phyloP scores from a whole-genome alignment of 2,113 vertebrate species.

The Leptosomus discolor region DNA sequence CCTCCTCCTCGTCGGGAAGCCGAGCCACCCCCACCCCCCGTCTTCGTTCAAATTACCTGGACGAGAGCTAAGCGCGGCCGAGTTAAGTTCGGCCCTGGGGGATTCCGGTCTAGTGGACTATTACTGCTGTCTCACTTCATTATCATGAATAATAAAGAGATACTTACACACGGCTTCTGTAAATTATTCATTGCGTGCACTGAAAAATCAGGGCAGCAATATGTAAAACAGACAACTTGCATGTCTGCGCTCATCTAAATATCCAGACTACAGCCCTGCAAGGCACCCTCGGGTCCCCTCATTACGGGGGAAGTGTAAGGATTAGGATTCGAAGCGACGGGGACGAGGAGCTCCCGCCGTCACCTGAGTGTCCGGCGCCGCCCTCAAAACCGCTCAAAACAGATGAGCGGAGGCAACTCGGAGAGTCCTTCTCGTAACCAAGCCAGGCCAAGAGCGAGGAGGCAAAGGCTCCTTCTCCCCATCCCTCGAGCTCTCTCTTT shows the following conservation, averaged over 20 bases:
- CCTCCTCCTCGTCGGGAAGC: not conserved
- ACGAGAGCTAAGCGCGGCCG: slow-evolving; percentile 51
- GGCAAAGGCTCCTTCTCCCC: not conserved
- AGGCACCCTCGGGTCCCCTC: slow-evolving; percentile 37
- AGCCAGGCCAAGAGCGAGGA: not conserved
- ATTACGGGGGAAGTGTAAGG: slow-evolving; percentile 43
- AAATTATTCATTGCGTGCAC: slow-evolving; percentile 77
- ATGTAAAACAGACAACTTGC: slow-evolving; percentile 65
- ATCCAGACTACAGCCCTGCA: slow-evolving; percentile 41
- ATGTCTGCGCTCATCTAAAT: slow-evolving; percentile 59
- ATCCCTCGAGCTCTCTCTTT: not conserved
- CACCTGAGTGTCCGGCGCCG: not conserved
- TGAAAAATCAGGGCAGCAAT: slow-evolving; percentile 68
- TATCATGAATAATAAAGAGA: slow-evolving; percentile 82
- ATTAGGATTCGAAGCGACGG: not conserved
- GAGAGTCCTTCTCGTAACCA: not conserved
- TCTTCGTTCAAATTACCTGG: slow-evolving; percentile 58
- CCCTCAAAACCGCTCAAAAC: fast-evolving
- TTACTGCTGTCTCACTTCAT: slow-evolving; percentile 80
- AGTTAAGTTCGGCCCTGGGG: slow-evolving; percentile 64
- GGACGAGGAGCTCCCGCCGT: not conserved
- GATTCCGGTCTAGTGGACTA: slow-evolving; percentile 76
- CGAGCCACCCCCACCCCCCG: not conserved
- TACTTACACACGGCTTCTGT: slow-evolving; percentile 75
- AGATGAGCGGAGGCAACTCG: fast-evolving